Evolutionary conservation across 2,113 vertebrate species (phyloP).

Genomic region (Pelecanoides urinatrix): DNA sequence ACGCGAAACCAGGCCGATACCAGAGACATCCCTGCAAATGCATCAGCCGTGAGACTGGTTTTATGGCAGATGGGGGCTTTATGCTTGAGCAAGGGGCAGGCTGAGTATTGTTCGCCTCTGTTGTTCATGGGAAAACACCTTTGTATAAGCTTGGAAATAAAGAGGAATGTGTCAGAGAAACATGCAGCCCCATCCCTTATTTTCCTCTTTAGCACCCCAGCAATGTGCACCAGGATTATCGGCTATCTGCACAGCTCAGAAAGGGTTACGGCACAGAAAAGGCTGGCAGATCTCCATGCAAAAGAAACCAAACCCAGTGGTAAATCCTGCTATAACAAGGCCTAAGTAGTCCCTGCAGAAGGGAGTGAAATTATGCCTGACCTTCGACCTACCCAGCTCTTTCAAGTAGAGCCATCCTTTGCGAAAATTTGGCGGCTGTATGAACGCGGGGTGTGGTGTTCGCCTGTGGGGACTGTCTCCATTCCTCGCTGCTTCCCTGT

Average conservation of each 20-base stretch:
- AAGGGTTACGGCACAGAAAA: background rate
- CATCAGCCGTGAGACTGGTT: rapidly evolving
- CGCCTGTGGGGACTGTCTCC: background rate
- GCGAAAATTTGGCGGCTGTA: background rate
- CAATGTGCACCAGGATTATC: background rate
- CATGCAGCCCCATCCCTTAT: background rate
- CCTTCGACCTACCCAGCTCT: conserved; percentile 23
- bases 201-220: background rate
- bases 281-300: background rate
- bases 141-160: background rate
- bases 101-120: background rate
- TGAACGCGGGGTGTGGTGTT: background rate
- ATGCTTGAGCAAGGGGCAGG: background rate
- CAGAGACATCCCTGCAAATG: background rate
- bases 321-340: conserved; percentile 44
- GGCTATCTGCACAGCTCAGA: background rate
- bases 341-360: conserved; percentile 43
- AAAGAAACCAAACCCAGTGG: conserved; percentile 48
- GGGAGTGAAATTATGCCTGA: conserved; percentile 42
- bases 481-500: background rate
- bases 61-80: background rate
- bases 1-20: background rate
- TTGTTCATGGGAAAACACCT: background rate
- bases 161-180: background rate
- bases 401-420: conserved; percentile 58